Percentiles rank a stretch among this genome's conserved stretches.
These are phyloP conservation scores for Strix aluco DNA, from an alignment of 2,113 vertebrate genomes.

Conservation along the genomic window DNA sequence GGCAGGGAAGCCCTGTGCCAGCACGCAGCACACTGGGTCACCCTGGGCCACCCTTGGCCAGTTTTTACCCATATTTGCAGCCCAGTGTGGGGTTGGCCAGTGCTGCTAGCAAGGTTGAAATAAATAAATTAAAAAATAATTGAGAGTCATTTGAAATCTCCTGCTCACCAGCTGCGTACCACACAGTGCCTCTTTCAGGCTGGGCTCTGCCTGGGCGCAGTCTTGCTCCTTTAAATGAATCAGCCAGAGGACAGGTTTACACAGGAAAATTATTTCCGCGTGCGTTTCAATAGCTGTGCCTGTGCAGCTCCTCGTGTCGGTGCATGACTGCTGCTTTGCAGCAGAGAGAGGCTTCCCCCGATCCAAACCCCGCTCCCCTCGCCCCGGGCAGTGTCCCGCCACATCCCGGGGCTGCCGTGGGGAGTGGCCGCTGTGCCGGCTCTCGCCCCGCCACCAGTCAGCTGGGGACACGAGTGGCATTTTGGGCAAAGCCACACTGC, in stretches of 20 bases:
- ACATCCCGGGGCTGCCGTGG: rapidly evolving
- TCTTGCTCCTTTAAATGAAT: neutral
- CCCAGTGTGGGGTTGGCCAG: neutral
- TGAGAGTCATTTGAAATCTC: neutral
- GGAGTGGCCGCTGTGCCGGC: neutral
- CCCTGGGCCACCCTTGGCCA: neutral
- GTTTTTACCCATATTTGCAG: neutral
- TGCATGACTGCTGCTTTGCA: neutral
- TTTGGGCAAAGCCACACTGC: neutral
- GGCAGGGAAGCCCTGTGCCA: neutral
- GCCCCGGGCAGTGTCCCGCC: neutral
- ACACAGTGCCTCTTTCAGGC: neutral
- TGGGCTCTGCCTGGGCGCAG: neutral
- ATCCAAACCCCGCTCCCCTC: neutral
- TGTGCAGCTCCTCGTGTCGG: neutral
- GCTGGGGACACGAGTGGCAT: neutral
- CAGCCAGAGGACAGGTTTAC: neutral
- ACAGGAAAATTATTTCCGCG: neutral
- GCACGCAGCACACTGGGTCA: neutral
- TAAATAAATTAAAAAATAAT: neutral
- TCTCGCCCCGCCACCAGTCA: neutral
- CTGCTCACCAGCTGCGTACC: neutral
- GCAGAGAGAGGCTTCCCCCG: neutral
- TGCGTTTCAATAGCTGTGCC: neutral
- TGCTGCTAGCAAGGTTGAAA: neutral